Evolutionary conservation across 2,888 invertebrate species (phyloP), one percentile per base, ranked within the genome.

Genomic region (Acrobasis consociella): DNA sequence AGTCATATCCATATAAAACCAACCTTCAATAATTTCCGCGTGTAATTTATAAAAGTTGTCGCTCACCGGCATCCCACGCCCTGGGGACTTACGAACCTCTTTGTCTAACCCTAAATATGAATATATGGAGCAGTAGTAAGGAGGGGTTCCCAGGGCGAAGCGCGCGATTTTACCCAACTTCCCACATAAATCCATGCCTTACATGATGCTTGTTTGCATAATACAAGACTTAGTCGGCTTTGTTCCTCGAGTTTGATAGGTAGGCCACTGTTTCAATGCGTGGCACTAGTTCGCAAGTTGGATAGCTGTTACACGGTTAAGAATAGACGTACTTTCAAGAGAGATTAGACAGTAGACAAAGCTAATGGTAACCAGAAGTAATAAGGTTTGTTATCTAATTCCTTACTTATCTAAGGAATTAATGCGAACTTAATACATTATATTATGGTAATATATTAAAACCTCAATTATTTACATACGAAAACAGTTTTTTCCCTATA

Each of bases 181-280:
- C 83, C 78, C 86, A 87, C 91, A 90, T 91, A 91, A 91, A 91
- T 91, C 90, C 86, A 85, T 85, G 87, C 90, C 89, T 90, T 89
- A 89, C 89, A 88, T 89, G 89, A 91, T 91, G 88, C 90, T 85
- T 87, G 90, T 91, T 91, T 91, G 91, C 91, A 91, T 91, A 91
- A 91, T 91, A 91, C 89, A 91, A 87, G 88, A 90, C 90, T 89
- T 86, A 87, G 87, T 74, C 78, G 77, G 82, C 88, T 88, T 89
- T 89, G 90, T 90, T 87, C 78, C 75, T 73, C 69, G 77, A 86
- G 87, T 87, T 89, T 89, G 89, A 88, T 87, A 86, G 85, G 85
- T 85, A 81, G 81, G 72, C 76, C 72, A 46, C 49, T 49, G 49
- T 55, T 49, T 52, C 53, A 53, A 61, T 61, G 61, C 61, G 53